Evolutionary conservation across 2,797 vertebrate species (phyloP).

Genomic region (Pangasius djambal): DNA sequence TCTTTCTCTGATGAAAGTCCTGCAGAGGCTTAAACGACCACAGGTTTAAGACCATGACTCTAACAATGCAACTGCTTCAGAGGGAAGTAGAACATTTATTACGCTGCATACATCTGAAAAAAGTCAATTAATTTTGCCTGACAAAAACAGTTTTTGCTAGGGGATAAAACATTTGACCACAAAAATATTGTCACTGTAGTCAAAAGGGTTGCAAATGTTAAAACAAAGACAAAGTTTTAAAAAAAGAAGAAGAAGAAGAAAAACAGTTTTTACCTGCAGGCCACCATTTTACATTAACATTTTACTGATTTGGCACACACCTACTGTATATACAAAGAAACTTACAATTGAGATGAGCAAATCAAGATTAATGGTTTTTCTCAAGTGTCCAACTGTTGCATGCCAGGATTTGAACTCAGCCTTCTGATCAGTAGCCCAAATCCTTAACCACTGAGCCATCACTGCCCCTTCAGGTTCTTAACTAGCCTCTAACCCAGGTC

Average conservation of each 20-base stretch:
- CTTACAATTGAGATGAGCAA: background rate
- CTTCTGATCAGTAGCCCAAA: background rate
- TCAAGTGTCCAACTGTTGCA: background rate
- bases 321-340: background rate
- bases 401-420: background rate
- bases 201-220: background rate
- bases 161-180: background rate
- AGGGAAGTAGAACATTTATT: background rate
- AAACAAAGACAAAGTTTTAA: background rate
- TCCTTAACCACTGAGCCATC: background rate
- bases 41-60: background rate
- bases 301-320: background rate
- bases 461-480: background rate
- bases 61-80: background rate
- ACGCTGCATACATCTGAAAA: background rate
- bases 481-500: background rate
- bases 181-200: background rate
- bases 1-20: background rate
- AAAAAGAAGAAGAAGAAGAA: too few relatives aligned
- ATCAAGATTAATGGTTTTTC: background rate
- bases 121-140: background rate
- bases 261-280: background rate
- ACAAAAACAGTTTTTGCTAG: background rate
- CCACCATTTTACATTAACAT: background rate
- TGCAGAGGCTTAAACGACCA: background rate